Base-by-base conservation (phyloP, 2,888 invertebrate species). In the Temnothorax unifasciatus region DNA sequence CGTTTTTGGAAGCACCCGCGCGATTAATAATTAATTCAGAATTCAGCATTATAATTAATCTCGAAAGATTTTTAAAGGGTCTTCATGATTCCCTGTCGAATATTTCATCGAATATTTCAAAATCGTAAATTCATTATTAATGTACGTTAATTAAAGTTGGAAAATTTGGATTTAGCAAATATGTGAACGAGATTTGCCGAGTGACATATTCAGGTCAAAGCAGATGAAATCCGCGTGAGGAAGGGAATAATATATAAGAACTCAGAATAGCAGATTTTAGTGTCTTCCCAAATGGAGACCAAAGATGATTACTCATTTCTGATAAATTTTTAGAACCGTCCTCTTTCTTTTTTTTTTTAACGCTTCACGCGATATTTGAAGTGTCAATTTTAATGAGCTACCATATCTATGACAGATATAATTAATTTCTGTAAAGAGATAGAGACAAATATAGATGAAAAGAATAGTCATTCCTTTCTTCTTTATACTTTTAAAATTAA, bases 291-390 rank as follows among this genome's bases (percentile, higher is more conserved):
- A 68, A 13, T 21, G 29, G 11, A 21, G 44, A 8, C 21, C 11
- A n/a, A 29, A 57, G 44, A 77, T 77, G 15, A 66, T 77, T 29
- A 44, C 21, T 57, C 44, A 79, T 79, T 69, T 69, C 21, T 71
- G 44, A 59, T 71, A 34, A 71, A 47, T 59, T 59, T 54, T 57
- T 34, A 38, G 21, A 47, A 21, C 6, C 57, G 11, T 47, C 4
- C 50, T 50, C 52, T 47, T n/a, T 52, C 5, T 21, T 57, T 21
- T 52, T 9, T 9, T 21, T 57, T 21, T 69, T 4, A 9, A 9
- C 34, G 11, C 21, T 59, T 57, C 9, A 57, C 21, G 15, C 11
- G n/a, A 54, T 29, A 63, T n/a, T 18, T 38, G 2, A 64, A 18
- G 66, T 76, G 18, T 66, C 38, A 52, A 52, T 59, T 79, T 79